Percentiles rank a stretch among this genome's conserved stretches.
phyloP scores from a whole-genome alignment of 2,113 vertebrate genomes.

The Otolemur garnettii region DNA sequence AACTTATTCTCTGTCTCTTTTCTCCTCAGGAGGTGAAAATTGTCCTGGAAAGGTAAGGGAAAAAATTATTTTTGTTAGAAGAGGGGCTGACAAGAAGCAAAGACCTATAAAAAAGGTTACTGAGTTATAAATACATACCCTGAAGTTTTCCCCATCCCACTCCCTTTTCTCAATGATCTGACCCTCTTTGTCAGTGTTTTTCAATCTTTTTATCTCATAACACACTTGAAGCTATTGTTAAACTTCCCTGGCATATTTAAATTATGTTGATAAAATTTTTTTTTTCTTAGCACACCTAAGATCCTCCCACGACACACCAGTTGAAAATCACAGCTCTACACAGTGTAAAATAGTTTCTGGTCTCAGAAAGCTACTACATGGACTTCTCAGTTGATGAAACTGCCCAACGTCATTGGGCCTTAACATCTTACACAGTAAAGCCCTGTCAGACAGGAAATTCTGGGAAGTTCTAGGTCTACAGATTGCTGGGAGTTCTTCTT shows the following conservation, averaged over 20 bases:
- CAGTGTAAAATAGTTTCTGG: not conserved
- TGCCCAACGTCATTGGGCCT: not conserved
- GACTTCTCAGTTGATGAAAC: not conserved
- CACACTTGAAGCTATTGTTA: too few relatives aligned
- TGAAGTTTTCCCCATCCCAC: not conserved
- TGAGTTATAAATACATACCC: not conserved
- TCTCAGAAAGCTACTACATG: conserved; percentile 9
- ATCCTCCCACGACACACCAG: too few relatives aligned
- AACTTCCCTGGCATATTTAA: too few relatives aligned
- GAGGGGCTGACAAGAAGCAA: not conserved
- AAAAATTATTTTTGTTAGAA: conserved; percentile 15
- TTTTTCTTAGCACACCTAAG: too few relatives aligned
- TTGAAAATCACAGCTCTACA: too few relatives aligned
- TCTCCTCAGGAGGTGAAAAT: conserved; percentile 73
- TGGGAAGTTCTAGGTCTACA: not conserved
- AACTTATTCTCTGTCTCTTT: conserved; percentile 67
- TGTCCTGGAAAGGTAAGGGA: conserved; percentile 77
- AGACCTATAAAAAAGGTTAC: not conserved
- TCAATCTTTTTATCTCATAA: too few relatives aligned
- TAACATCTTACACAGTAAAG: conserved; percentile 11
- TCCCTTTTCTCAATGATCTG: conserved; percentile 4
- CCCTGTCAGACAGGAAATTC: not conserved
- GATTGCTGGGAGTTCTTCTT: not conserved
- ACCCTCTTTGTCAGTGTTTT: not conserved
- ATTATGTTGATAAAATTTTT: too few relatives aligned